A percentile compares a stretch with the other conserved stretches of the same genome.
Evolutionary conservation across 2,113 vertebrate species (phyloP).

Genomic region (Panurus biarmicus): DNA sequence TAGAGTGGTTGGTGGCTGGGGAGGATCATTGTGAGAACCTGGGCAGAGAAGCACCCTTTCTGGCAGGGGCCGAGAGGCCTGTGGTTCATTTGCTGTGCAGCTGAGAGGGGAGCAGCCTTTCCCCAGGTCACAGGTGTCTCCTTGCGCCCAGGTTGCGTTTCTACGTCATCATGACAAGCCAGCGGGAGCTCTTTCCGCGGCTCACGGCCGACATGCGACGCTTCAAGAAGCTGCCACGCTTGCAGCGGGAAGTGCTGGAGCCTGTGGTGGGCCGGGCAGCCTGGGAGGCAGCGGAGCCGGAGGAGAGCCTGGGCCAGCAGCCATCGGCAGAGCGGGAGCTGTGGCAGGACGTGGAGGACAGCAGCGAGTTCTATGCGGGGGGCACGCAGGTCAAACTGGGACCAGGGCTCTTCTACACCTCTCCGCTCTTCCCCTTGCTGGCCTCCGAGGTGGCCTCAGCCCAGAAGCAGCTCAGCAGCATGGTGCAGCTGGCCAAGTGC

Average conservation of each 20-base stretch:
- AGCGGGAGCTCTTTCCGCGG: constrained; percentile 92
- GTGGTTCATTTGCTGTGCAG: neutral
- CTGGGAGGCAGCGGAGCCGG: constrained; percentile 49
- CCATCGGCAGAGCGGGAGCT: constrained; percentile 63
- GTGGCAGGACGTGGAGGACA: constrained; percentile 74
- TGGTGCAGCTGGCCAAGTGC: constrained; percentile 90
- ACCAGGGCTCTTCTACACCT: constrained; percentile 74
- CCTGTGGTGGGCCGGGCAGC: constrained; percentile 38
- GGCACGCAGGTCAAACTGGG: constrained; percentile 39
- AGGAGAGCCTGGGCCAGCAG: neutral
- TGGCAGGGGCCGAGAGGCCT: neutral
- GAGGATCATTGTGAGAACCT: neutral
- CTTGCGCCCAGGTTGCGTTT: constrained; percentile 79
- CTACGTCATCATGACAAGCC: constrained; percentile 96
- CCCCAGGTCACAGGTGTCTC: neutral
- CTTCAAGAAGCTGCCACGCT: constrained; percentile 87
- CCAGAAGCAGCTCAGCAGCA: constrained; percentile 81
- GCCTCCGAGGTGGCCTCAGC: constrained; percentile 84
- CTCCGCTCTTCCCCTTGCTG: constrained; percentile 85
- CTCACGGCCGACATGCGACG: constrained; percentile 91
- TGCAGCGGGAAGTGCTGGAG: constrained; percentile 80
- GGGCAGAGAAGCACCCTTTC: neutral
- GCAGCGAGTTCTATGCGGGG: constrained; percentile 68
- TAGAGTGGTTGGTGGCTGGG: neutral
- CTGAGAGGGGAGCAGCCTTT: neutral